Conservation (phyloP, 2,113 vertebrate genomes). For the Mugil cephalus region DNA sequence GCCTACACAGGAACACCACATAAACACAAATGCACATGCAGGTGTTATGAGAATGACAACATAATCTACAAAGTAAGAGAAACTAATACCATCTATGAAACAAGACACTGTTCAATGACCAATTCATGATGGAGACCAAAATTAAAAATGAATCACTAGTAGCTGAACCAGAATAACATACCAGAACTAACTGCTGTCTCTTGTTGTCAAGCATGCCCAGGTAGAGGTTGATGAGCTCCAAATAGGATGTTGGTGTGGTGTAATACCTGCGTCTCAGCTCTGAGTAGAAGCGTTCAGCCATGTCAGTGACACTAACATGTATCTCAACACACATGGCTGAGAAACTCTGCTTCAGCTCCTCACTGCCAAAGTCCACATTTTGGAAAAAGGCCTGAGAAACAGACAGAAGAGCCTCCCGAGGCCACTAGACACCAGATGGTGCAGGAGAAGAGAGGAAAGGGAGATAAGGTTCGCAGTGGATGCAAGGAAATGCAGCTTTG, state of each 20-base stretch:
- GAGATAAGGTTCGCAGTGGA: background rate
- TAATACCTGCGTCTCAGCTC: constrained; percentile 89
- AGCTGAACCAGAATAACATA: constrained; percentile 59
- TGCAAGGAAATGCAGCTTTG: background rate
- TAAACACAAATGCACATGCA: background rate
- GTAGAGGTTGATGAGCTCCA: constrained; percentile 91
- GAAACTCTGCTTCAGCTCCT: constrained; percentile 84
- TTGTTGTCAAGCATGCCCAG: constrained; percentile 87
- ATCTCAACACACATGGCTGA: constrained; percentile 90
- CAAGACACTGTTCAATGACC: background rate
- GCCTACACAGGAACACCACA: constrained; percentile 77
- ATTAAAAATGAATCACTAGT: background rate
- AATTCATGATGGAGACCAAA: background rate
- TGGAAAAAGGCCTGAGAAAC: constrained; percentile 88
- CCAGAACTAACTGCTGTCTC: constrained; percentile 82
- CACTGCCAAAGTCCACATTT: constrained; percentile 81
- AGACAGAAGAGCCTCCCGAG: constrained; percentile 88
- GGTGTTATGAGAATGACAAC: too few species aligned
- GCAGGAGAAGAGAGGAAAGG: background rate
- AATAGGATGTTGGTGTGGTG: constrained; percentile 90
- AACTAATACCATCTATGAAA: too few species aligned
- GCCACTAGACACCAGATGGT: constrained; percentile 78
- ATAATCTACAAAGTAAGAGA: background rate
- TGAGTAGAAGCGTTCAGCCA: constrained; percentile 85
- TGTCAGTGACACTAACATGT: constrained; percentile 86